Conservation (phyloP, 2,797 vertebrate species). For the Borostomias antarcticus region DNA sequence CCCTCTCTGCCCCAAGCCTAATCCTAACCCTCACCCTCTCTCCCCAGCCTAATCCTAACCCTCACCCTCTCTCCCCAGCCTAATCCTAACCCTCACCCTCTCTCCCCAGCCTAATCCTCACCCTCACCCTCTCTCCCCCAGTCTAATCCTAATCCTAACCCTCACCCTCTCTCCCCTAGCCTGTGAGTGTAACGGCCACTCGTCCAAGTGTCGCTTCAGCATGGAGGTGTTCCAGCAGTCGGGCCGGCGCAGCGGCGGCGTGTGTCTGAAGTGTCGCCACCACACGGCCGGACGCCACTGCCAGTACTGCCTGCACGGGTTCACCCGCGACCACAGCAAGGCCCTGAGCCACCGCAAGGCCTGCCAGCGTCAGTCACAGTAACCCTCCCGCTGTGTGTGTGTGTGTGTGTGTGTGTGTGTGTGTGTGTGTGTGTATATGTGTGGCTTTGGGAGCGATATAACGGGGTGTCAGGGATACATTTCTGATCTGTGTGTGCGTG, state of each 20-base stretch:
- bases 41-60: neutral
- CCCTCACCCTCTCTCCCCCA: neutral
- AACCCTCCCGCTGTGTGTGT: neutral
- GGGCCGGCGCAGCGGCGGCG: conserved; percentile 84
- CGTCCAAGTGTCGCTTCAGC: conserved; percentile 88
- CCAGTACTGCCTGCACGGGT: conserved; percentile 89
- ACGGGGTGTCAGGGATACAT: neutral
- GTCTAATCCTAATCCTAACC: neutral
- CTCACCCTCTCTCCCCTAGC: conserved; percentile 61
- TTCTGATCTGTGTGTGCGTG: conserved; percentile 23
- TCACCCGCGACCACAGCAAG: conserved; percentile 82
- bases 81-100: neutral
- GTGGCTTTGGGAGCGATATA: neutral
- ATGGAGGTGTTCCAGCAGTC: conserved; percentile 89
- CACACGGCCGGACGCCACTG: conserved; percentile 89
- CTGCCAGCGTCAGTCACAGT: conserved; percentile 83
- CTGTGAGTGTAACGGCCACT: conserved; percentile 87
- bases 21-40: rapidly evolving
- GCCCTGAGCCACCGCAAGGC: conserved; percentile 81
- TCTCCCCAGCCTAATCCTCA: neutral
- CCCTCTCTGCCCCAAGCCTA: neutral
- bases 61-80: neutral
- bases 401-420: conserved; percentile 8
- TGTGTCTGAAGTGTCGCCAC: conserved; percentile 90
- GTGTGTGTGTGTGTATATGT: conserved; percentile 19